Base-by-base conservation (phyloP, 1,140 invertebrate genomes). In the Anoplolepis gracilipes region DNA sequence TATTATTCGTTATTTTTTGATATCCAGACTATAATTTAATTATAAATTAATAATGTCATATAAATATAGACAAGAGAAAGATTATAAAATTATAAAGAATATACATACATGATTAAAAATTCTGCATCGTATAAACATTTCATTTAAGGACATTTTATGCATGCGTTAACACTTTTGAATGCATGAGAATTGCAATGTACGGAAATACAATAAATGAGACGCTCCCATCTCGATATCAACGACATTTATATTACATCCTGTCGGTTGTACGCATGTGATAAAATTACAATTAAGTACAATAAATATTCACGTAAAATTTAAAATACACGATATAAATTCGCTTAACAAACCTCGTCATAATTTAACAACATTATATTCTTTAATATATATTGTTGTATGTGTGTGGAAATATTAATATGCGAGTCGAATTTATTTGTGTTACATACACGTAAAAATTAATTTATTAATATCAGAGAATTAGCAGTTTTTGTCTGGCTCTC, bases 161-260 rank as follows among this genome's bases (percentile, higher is more conserved):
- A 33, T 8, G 36, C 53, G 53, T 81, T 6, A 22, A 25, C 78
- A 59, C 1, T 61, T 73, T 49, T 46, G 77, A 49, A 25, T 70
- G 36, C 36, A 6, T 25, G 57, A 30, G 10, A 19, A 46, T 49
- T 70, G 53, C 39, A 67, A 72, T 81, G 30, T 55, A 69, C 22
- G 39, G 53, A 81, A 70, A 70, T 16, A 49, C 65, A 39, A 69
- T 57, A 81, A 81, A 81, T 81, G 65, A 69, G n/a, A 46, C 19
- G 22, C 30, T 22, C n/a, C 28, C 30, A 39, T 33, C 22, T 0
- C 49, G 53, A 72, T 59, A 73, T 39, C 76, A 22, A 46, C 65
- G 67, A 73, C 78, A 59, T 82, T 82, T 73, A 33, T 59, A 82
- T 73, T 25, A 39, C 36, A 36, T 55, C 39, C 22, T 28, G 33